Evolutionary conservation across 2,888 invertebrate species (phyloP).

Genomic region (Troglohyphantes excavatus): DNA sequence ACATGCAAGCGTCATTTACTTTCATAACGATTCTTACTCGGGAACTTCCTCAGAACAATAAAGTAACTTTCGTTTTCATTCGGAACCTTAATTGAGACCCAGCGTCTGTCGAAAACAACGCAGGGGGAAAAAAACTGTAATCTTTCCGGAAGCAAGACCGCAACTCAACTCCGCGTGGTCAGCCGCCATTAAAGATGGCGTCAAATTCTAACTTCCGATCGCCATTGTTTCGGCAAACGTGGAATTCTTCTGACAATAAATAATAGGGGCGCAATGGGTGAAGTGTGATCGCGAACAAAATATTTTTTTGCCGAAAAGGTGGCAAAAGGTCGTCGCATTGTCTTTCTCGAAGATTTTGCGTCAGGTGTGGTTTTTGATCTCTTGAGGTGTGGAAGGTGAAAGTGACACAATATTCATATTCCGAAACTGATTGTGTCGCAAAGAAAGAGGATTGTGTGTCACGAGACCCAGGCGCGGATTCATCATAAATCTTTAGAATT

Average conservation of each 20-base stretch:
- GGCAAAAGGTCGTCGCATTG: constrained; percentile 36
- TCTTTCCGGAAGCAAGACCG: constrained; percentile 51
- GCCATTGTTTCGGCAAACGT: constrained; percentile 57
- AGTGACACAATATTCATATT: constrained; percentile 52
- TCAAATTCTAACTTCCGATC: constrained; percentile 29
- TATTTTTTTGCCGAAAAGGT: constrained; percentile 1
- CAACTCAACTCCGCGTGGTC: constrained; percentile 71
- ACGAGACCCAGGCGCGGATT: neutral
- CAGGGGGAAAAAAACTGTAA: neutral
- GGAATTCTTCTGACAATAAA: constrained; percentile 51
- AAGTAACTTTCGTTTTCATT: constrained; percentile 13
- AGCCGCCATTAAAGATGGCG: constrained; percentile 49
- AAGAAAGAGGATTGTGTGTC: constrained; percentile 54
- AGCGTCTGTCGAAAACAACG: neutral
- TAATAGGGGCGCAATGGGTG: constrained; percentile 37
- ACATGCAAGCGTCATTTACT: constrained; percentile 60
- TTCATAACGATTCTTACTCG: constrained; percentile 12
- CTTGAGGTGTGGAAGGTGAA: constrained; percentile 27
- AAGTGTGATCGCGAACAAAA: constrained; percentile 16
- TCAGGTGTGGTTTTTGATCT: constrained; percentile 49
- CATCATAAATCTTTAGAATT: neutral
- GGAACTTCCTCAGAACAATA: constrained; percentile 42
- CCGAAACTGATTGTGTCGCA: constrained; percentile 18
- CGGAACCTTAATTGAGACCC: constrained; percentile 15
- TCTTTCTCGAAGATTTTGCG: constrained; percentile 2